phyloP scores from a whole-genome alignment of 92 coral and sea anemone species.

The Montipora capitata region DNA sequence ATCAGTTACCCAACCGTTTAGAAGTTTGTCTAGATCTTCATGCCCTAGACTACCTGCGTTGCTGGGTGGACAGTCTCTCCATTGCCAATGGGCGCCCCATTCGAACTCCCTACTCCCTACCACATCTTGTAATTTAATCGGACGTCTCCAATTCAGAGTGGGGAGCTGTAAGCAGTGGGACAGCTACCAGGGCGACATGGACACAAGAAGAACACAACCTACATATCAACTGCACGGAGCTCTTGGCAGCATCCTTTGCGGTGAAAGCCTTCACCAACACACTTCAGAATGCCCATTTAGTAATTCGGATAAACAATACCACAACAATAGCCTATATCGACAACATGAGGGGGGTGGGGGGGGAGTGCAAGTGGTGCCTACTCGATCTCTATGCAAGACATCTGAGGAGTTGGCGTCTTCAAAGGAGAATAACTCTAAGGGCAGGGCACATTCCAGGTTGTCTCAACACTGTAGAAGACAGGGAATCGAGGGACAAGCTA shows the following conservation, averaged over 20 bases:
- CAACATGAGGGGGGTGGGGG: conserved; percentile 21
- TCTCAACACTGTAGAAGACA: conserved; percentile 25
- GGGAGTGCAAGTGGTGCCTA: conserved; percentile 1
- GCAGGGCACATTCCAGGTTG: conserved; percentile 35
- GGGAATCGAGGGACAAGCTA: conserved; percentile 19
- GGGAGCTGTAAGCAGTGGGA: conserved; percentile 47
- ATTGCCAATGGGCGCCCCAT: conserved; percentile 19
- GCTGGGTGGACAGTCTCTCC: conserved; percentile 29
- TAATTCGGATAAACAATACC: conserved; percentile 41
- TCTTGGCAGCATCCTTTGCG: conserved; percentile 58
- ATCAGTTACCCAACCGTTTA: conserved; percentile 19
- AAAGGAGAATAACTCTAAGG: conserved; percentile 5
- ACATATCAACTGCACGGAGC: conserved; percentile 45
- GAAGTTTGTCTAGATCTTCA: conserved; percentile 28
- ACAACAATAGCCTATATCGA: conserved; percentile 28
- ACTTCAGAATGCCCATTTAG: conserved; percentile 8
- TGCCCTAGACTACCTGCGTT: conserved; percentile 15
- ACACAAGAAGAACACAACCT: conserved; percentile 8
- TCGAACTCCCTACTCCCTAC: background rate
- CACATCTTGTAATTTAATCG: background rate
- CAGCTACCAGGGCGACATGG: conserved; percentile 38
- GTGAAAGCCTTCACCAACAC: conserved; percentile 56
- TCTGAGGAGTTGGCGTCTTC: conserved; percentile 10
- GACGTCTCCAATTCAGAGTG: conserved; percentile 36
- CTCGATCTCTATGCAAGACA: background rate